Percentiles rank a stretch among this genome's conserved stretches.
Conservation (phyloP, 2,888 invertebrate genomes). For the Mellilla xanthometata region DNA sequence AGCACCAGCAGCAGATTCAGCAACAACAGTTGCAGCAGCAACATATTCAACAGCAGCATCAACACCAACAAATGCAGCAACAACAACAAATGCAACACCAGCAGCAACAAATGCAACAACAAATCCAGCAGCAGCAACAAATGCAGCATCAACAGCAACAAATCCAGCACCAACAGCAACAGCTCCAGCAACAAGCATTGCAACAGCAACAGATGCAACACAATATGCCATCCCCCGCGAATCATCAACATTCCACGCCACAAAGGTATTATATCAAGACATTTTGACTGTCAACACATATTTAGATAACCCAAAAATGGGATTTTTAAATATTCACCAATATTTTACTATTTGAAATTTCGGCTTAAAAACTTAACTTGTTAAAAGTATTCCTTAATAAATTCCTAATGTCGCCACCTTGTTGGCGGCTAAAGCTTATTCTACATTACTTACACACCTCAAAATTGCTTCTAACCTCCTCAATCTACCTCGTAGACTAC, state of each 20-base stretch:
- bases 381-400: too few species aligned
- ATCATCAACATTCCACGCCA: slow-evolving; percentile 37
- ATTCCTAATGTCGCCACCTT: too few species aligned
- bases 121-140: slow-evolving; percentile 21
- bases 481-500: too few species aligned
- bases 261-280: slow-evolving; percentile 30
- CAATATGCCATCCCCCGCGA: slow-evolving; percentile 25
- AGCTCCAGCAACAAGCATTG: slow-evolving; percentile 33
- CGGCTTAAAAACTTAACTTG: too few species aligned
- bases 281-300: too few species aligned
- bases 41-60: slow-evolving; percentile 38
- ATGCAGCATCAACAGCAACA: slow-evolving; percentile 18
- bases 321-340: too few species aligned
- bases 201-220: slow-evolving; percentile 29
- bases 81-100: slow-evolving; percentile 32
- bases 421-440: too few species aligned
- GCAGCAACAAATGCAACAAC: slow-evolving; percentile 28
- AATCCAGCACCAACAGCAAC: slow-evolving; percentile 32
- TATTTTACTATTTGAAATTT: too few species aligned
- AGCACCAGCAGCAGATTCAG: slow-evolving; percentile 51
- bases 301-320: too few species aligned
- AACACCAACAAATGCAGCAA: slow-evolving; percentile 15
- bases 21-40: slow-evolving; percentile 37
- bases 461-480: too few species aligned
- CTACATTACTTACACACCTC: too few species aligned